phyloP scores from a whole-genome alignment of 2,797 vertebrate genomes.

The Leucoraja ocellata region DNA sequence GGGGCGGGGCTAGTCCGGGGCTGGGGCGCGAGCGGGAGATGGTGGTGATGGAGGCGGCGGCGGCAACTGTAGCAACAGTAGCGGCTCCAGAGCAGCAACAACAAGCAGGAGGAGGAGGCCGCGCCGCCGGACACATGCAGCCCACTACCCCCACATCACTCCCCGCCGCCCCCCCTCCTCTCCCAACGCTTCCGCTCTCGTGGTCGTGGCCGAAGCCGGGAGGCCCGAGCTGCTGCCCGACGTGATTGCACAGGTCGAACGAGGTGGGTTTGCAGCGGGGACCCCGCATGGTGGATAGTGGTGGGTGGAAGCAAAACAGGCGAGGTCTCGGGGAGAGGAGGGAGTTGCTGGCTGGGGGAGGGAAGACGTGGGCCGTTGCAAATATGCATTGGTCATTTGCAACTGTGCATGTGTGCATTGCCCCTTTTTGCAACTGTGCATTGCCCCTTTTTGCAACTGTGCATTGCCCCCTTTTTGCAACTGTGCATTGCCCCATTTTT shows the following conservation, averaged over 20 bases:
- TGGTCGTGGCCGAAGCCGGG: not conserved
- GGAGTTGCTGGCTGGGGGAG: constrained; percentile 35
- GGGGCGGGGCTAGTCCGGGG: not conserved
- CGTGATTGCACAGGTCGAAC: not conserved
- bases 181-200: not conserved
- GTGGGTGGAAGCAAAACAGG: not conserved
- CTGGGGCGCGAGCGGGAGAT: too few species aligned
- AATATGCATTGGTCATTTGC: too few species aligned
- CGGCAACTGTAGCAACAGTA: too few species aligned
- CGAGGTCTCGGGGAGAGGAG: not conserved
- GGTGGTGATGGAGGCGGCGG: not conserved
- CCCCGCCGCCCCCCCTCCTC: too few species aligned
- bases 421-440: too few species aligned
- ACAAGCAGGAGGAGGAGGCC: not conserved
- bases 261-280: not conserved
- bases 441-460: too few species aligned
- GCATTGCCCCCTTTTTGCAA: too few species aligned
- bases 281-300: too few species aligned
- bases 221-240: not conserved
- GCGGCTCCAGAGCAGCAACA: constrained; percentile 52
- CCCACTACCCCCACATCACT: not conserved
- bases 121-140: not conserved
- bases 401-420: too few species aligned
- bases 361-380: constrained; percentile 36
- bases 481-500: too few species aligned